Evolutionary conservation across 2,113 vertebrate genomes (phyloP), one percentile per base, ranked within the genome.

Genomic region (Leiothrix lutea): DNA sequence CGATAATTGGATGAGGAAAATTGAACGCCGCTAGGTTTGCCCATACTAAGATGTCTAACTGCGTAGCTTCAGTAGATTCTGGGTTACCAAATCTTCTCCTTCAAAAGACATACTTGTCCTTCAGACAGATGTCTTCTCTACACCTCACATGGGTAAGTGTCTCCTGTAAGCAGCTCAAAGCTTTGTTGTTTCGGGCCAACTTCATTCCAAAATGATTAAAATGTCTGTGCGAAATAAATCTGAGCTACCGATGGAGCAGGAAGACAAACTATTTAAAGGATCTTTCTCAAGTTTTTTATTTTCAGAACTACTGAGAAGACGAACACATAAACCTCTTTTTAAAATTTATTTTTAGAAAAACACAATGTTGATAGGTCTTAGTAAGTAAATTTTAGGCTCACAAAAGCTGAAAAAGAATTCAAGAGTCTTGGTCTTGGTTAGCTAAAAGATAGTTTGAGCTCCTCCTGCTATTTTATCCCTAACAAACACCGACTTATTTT

Each of bases 281-380:
- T 38, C 9, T 5, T 58, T 29, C 54, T 15, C 20, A 47, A 47
- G 25, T 33, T 69, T 42, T 75, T 24, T 44, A 70, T 66, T 90
- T 95, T 65, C 82, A 67, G 36, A 70, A 44, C 29, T 53, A 74
- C 24, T 33, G 57, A 56, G 7, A 66, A 93, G 17, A 47, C 81
- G 69, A 78, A 87, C 28, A 89, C 47, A 36, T 5, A 73, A 38
- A 35, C 35, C 4, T 69, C 47, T 67, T n/a, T 69, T 36, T 42
- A 17, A 0, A 2, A 67, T 97, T 97, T 96, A 91, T 96, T 95
- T 92, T 58, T 92, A 92, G 83, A 97, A 95, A 96, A 81, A 65
- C 72, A 80, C 88, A 92, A 88, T 53, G 38, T 83, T 71, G 44
- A 61, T 31, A 96, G 18, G 21, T 81, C 88, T 94, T 80, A 90